These are phyloP conservation scores for Melanostigma gelatinosum DNA, from an alignment of 2,113 vertebrate genomes.

Conservation along the genomic window DNA sequence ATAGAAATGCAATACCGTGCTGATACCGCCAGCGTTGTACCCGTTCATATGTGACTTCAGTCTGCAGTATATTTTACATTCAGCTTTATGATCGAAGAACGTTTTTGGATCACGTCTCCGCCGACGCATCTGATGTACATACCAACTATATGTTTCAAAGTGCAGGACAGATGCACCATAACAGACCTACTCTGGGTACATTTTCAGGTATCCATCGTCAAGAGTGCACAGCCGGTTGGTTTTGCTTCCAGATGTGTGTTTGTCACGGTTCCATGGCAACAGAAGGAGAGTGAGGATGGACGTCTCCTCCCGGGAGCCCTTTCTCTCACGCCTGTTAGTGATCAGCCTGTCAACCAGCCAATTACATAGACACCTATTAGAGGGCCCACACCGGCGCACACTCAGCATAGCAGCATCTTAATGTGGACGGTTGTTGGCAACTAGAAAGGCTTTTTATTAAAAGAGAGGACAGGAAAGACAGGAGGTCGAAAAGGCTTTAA, in stretches of 20 bases:
- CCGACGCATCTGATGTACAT: not conserved
- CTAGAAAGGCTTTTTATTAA: conserved; percentile 11
- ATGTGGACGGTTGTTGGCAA: conserved; percentile 27
- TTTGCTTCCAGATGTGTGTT: conserved; percentile 23
- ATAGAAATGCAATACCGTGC: not conserved
- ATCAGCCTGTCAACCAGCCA: conserved; percentile 52
- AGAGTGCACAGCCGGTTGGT: not conserved
- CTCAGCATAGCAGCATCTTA: conserved; percentile 21
- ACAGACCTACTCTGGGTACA: not conserved
- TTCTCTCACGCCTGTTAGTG: conserved; percentile 47
- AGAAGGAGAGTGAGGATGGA: conserved; percentile 18
- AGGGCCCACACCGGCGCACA: conserved; percentile 22
- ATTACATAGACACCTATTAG: conserved; percentile 51
- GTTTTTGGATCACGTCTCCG: not conserved
- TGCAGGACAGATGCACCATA: not conserved
- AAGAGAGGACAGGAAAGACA: not conserved
- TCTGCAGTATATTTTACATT: not conserved
- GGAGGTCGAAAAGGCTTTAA: conserved; percentile 12
- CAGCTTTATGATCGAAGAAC: not conserved
- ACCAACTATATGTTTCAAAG: not conserved
- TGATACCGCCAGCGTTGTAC: not conserved
- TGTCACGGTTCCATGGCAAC: conserved; percentile 41
- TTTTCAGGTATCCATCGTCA: not conserved
- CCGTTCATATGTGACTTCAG: not conserved
- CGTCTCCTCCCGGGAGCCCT: conserved; percentile 24